phyloP scores from a whole-genome alignment of 2,113 vertebrate genomes.

The Helogale parvula region DNA sequence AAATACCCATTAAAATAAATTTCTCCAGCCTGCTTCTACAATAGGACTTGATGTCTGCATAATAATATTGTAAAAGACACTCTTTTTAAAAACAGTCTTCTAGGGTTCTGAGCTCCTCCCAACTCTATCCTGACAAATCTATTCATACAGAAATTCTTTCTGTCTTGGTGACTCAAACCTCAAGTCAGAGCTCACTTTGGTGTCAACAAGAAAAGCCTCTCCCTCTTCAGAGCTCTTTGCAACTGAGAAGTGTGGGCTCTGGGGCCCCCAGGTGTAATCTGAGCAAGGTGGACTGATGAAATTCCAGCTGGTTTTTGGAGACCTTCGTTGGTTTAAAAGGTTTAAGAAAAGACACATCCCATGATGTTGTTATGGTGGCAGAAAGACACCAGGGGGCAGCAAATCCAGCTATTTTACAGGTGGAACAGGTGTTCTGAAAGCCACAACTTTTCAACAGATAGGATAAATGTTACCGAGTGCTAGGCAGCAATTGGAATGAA shows the following conservation, averaged over 20 bases:
- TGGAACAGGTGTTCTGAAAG: neutral
- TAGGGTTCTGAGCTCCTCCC: neutral
- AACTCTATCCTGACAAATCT: neutral
- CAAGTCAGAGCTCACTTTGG: neutral
- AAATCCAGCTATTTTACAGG: slow-evolving; percentile 8
- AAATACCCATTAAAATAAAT: neutral
- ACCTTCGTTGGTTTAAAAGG: neutral
- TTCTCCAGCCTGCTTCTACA: neutral
- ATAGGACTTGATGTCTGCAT: neutral
- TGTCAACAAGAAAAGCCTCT: neutral
- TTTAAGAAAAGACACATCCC: neutral
- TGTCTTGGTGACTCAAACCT: neutral
- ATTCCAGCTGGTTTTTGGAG: neutral
- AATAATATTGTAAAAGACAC: neutral
- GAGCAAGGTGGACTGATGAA: neutral
- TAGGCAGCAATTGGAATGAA: neutral
- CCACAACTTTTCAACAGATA: neutral
- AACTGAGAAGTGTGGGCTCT: neutral
- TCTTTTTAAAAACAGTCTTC: neutral
- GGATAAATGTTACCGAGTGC: neutral
- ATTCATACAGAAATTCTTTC: slow-evolving; percentile 15
- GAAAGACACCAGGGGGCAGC: slow-evolving; percentile 62
- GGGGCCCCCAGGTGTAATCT: neutral
- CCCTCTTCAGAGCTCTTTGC: neutral
- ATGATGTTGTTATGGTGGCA: neutral